Conservation (phyloP, 2,888 invertebrate species). For the Orthosia gothica region DNA sequence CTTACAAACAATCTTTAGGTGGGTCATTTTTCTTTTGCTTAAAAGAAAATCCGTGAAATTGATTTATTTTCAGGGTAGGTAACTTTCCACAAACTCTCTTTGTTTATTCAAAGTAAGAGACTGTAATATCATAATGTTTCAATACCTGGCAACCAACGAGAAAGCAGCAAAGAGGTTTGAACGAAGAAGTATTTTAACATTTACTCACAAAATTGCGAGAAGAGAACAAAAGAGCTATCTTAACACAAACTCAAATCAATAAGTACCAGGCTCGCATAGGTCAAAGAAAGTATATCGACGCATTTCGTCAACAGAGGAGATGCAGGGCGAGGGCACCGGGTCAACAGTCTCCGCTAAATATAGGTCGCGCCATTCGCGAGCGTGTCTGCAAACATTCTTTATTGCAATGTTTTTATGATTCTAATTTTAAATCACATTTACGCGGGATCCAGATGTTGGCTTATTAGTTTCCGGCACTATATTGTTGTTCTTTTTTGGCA, state of each 20-base stretch:
- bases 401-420: constrained; percentile 63
- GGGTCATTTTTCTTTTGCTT: background rate
- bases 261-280: constrained; percentile 68
- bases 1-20: background rate
- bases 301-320: constrained; percentile 74
- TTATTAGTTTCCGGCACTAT: constrained; percentile 12
- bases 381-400: constrained; percentile 69
- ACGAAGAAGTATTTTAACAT: constrained; percentile 6
- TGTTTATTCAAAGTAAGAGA: background rate
- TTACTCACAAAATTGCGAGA: constrained; percentile 21
- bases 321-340: constrained; percentile 73
- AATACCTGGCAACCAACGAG: background rate
- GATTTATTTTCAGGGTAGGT: background rate
- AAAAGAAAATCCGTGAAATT: background rate
- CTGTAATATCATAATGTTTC: background rate
- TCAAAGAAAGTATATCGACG: constrained; percentile 67
- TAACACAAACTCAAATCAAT: constrained; percentile 50
- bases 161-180: background rate
- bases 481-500: constrained; percentile 14
- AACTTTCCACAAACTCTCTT: background rate
- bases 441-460: constrained; percentile 32
- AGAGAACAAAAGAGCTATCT: constrained; percentile 24
- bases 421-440: constrained; percentile 49
- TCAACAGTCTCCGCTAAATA: constrained; percentile 76
- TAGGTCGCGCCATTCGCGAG: constrained; percentile 73